Base-by-base conservation (phyloP, 1,140 invertebrate species). In the Epicauta chinensis region DNA sequence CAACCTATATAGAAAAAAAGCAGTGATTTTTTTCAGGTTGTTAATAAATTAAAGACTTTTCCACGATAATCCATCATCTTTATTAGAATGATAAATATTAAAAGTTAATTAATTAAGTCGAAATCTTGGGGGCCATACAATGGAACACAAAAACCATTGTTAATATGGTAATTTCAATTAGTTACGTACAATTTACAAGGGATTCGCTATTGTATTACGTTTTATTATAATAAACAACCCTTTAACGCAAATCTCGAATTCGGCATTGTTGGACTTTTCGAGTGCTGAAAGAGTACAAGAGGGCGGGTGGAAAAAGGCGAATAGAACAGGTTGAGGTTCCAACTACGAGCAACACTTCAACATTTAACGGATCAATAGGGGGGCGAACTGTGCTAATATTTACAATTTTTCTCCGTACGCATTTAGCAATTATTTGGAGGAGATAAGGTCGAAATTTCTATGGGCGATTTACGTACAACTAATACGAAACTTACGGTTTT, bases 101-200 rank as follows among this genome's bases (percentile, higher is more conserved):
- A 53, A 23, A 23, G 23, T 23, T 23, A 23, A 36, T 53, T 53
- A 53, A 53, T 53, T 53, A 53, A 47, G 34, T 44, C 51, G 39
- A 40, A 39, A 3, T 23, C 4, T 23, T n/a, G n/a, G n/a, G n/a
- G n/a, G 7, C 4, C 23, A 2, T 7, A 23, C 23, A 23, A 23
- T 23, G 17, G 51, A 53, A 53, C 35, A 38, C 45, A 53, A 36
- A 43, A 43, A 43, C 42, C 32, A 43, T 45, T 53, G 42, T 53
- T 53, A 53, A 53, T 53, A 45, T 36, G 39, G 42, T 53, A 53
- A 53, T 53, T 53, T 53, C 51, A 53, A 53, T 53, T 53, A 53
- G 46, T 37, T 30, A 41, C 51, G 51, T 47, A 47, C 45, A 44
- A 43, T 43, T 53, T 53, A 43, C 51, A 53, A 46, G 36, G 51